Base-by-base conservation (phyloP, 1,140 invertebrate species). In the Neotoxoptera formosana region DNA sequence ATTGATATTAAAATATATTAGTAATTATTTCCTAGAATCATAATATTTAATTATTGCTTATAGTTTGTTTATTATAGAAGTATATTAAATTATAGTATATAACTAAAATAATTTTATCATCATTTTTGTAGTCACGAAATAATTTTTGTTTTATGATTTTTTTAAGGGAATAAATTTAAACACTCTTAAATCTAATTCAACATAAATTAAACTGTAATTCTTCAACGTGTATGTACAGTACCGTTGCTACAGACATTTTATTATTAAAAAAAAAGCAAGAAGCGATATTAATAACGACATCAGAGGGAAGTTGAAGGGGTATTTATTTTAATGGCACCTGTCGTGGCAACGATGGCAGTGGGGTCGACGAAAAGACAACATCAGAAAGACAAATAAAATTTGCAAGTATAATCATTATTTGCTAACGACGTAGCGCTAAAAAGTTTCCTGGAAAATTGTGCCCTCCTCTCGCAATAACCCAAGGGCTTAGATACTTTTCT, bases 361-460 rank as follows among this genome's bases (percentile, higher is more conserved):
- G 53, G 56, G 56, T 25, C 14, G 56, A 41, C 23, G n/a, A 67
- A 90, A 90, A 90, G 53, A 67, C 89, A 67, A 45, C 89, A 67
- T 90, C 56, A 25, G 25, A 90, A 67, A 90, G 89, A 45, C 89
- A 90, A 90, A 90, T 67, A 67, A 23, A 90, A 90, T 90, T 90
- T 90, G 89, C 89, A 90, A 90, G 88, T 60, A 60, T 67, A 67
- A 67, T 60, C 89, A 21, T 45, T 67, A 90, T 90, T 90, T 67
- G 56, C 89, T 67, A 90, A 90, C 56, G 89, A 90, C 41, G 53
- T 45, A 30, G 89, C 41, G 53, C 14, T 67, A 67, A 90, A 90
- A 90, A 90, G 89, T 67, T 60, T 36, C 45, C 3, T 56, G 89
- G 36, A 41, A 90, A 67, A 90, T 90, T 60, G 56, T 41, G 25